These are phyloP conservation scores for Sula dactylatra DNA, from an alignment of 2,113 vertebrate genomes.

Conservation along the genomic window DNA sequence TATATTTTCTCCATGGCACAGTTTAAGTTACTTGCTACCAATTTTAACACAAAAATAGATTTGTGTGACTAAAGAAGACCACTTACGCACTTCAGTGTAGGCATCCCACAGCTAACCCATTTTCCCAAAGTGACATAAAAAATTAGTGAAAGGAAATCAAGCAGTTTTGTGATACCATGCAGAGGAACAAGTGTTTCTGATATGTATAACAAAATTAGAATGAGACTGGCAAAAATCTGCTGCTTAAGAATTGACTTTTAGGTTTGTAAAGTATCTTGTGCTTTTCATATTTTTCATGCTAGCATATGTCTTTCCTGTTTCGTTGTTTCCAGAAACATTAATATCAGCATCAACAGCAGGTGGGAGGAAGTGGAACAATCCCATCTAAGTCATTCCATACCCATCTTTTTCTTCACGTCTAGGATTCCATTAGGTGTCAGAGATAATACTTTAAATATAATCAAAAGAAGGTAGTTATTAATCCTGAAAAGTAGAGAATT, in stretches of 20 bases:
- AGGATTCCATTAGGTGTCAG: neutral
- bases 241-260: neutral
- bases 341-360: neutral
- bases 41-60: slow-evolving; percentile 13
- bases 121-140: slow-evolving; percentile 40
- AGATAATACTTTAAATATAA: neutral
- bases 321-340: slow-evolving; percentile 4
- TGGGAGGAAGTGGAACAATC: neutral
- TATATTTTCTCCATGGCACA: neutral
- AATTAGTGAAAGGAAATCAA: slow-evolving; percentile 50
- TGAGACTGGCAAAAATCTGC: neutral
- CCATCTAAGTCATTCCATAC: neutral
- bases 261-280: neutral
- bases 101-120: slow-evolving; percentile 43
- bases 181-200: slow-evolving; percentile 31
- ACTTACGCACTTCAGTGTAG: neutral
- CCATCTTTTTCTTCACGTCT: neutral
- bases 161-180: slow-evolving; percentile 22
- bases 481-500: neutral
- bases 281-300: neutral
- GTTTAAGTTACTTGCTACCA: neutral
- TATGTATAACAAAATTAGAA: slow-evolving; percentile 23
- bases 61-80: neutral
- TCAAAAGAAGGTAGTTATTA: slow-evolving; percentile 4
- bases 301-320: neutral